These are phyloP conservation scores for Archocentrus centrarchus DNA, from an alignment of 2,113 vertebrate species.

Conservation along the genomic window DNA sequence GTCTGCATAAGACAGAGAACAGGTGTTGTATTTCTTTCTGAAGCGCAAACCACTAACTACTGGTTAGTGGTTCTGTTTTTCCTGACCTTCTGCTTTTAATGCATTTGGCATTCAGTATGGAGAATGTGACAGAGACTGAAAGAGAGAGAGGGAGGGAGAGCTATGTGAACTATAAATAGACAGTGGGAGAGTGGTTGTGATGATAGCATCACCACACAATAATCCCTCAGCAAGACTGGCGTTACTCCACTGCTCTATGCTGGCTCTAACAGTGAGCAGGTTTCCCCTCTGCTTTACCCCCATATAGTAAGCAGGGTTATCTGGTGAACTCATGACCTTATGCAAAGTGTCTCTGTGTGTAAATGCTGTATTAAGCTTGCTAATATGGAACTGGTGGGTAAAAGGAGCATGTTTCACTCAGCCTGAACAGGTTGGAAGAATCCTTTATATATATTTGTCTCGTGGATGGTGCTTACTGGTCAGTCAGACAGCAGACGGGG, in stretches of 20 bases:
- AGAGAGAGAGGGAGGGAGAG: constrained; percentile 33
- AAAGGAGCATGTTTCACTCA: neutral
- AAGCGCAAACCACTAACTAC: constrained; percentile 16
- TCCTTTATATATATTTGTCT: constrained; percentile 25
- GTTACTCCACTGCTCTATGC: constrained; percentile 18
- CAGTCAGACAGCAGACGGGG: neutral
- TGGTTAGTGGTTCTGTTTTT: constrained; percentile 32
- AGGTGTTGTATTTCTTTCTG: constrained; percentile 16
- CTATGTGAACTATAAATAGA: constrained; percentile 74
- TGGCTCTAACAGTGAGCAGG: constrained; percentile 25
- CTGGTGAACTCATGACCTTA: constrained; percentile 17
- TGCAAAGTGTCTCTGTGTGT: neutral
- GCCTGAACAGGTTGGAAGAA: constrained; percentile 3
- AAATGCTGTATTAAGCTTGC: constrained; percentile 11
- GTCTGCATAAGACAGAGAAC: neutral
- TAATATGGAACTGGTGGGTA: constrained; percentile 9
- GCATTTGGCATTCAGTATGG: constrained; percentile 55
- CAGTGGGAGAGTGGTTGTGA: constrained; percentile 64
- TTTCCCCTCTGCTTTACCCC: constrained; percentile 16
- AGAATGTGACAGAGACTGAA: constrained; percentile 67
- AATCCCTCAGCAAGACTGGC: constrained; percentile 56
- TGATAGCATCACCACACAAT: constrained; percentile 69
- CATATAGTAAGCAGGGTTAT: constrained; percentile 10
- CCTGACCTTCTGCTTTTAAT: constrained; percentile 50
- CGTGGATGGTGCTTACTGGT: neutral